Conservation (phyloP, 2,113 vertebrate genomes). For the Gopherus flavomarginatus region DNA sequence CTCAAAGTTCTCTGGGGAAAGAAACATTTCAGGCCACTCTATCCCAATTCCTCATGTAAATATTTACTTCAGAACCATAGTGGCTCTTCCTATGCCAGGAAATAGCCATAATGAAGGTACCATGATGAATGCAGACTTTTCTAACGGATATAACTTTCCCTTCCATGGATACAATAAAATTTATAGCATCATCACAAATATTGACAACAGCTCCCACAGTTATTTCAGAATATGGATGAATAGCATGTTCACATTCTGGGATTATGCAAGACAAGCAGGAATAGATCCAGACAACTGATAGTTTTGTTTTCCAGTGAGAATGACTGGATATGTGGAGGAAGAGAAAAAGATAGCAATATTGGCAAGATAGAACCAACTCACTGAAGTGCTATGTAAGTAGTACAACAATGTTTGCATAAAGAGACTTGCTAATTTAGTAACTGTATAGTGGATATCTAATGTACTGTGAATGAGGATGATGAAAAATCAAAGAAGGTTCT, state of each 20-base stretch:
- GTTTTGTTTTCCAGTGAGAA: background rate
- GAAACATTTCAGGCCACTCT: background rate
- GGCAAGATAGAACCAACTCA: background rate
- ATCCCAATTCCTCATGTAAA: background rate
- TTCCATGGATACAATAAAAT: background rate
- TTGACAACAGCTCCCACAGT: background rate
- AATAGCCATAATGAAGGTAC: background rate
- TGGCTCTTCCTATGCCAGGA: background rate
- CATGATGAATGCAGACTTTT: background rate
- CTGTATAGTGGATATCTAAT: background rate
- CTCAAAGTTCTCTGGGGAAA: background rate
- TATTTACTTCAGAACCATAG: conserved; percentile 13
- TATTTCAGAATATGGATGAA: background rate
- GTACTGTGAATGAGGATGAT: background rate
- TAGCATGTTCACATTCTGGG: background rate
- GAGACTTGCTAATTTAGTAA: background rate
- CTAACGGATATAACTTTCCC: background rate
- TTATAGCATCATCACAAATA: background rate
- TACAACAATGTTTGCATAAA: background rate
- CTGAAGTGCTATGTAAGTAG: background rate
- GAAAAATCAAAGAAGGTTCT: background rate
- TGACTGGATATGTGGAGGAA: background rate
- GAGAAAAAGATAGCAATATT: background rate
- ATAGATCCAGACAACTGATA: background rate
- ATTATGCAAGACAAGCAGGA: background rate